A percentile compares a stretch with the other conserved stretches of the same genome.
phyloP scores from a whole-genome alignment of 1,140 invertebrate species.

The Sinella curviseta region DNA sequence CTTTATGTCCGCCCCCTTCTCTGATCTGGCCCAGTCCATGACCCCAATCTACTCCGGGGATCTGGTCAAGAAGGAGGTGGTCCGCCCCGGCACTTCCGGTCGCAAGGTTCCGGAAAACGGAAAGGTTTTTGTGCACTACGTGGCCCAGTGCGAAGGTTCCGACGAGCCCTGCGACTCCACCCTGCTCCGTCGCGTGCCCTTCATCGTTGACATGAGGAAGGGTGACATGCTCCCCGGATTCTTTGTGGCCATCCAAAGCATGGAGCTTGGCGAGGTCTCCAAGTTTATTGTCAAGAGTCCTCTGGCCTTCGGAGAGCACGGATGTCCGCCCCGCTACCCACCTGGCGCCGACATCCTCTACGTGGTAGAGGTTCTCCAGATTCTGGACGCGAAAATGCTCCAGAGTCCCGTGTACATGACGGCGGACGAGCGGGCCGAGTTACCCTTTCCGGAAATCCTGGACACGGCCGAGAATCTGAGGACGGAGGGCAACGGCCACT shows the following conservation, averaged over 20 bases:
- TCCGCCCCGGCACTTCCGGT: neutral
- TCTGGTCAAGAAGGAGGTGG: neutral
- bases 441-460: neutral
- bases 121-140: constrained; percentile 13
- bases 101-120: neutral
- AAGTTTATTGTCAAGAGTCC: neutral
- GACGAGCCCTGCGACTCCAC: constrained; percentile 20
- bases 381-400: neutral
- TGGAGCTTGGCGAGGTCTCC: neutral
- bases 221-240: constrained; percentile 1
- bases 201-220: neutral
- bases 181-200: neutral
- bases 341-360: neutral
- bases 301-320: neutral
- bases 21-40: neutral
- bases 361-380: neutral
- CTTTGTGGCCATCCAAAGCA: neutral
- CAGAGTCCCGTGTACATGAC: constrained; percentile 2
- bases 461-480: neutral
- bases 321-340: neutral
- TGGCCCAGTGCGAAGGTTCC: neutral
- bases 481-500: neutral
- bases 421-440: neutral
- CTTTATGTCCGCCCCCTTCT: neutral
- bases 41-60: neutral